Base-by-base conservation (phyloP, 2,888 invertebrate genomes). In the Atherix ibis region DNA sequence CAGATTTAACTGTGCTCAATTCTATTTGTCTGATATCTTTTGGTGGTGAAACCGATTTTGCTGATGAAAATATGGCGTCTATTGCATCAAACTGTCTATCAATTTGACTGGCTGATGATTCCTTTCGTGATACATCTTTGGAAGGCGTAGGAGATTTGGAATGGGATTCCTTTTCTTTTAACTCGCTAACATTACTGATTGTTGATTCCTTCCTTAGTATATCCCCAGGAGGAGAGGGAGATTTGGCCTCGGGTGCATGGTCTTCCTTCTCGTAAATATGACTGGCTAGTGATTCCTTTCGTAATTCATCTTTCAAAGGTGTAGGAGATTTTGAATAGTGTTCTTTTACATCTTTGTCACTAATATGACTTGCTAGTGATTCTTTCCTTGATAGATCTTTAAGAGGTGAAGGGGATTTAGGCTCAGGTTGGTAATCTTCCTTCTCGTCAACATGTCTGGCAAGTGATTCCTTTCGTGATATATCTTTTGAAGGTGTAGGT, bases 301-400 rank as follows among this genome's bases (percentile, higher is more conserved):
- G 27, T 12, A 35, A 32, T 13, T 22, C 27, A 8, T 32, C 19
- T 28, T 38, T 26, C n/a, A n/a, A 8, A 22, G 13, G 13, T 12
- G 26, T 10, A 15, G 26, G 6, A 9, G 42, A 30, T 25, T 40
- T 37, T n/a, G 27, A 31, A 10, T 44, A 43, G 17, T 36, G 32
- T 3, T 46, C 35, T 14, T 31, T 9, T n/a, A n/a, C 18, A 14
- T 17, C 18, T 14, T 32, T 24, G 13, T 34, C 34, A 18, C 16
- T 30, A 5, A 37, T 36, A 10, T 37, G 10, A 13, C 30, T 57
- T 2, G 53, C 54, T 40, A 56, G 56, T 9, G 58, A 60, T 36
- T 56, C 57, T 30, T 56, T 57, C 9, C 40, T 42, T 2, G 46
- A 43, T 4, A 46, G 17, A 2, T 15, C 24, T 24, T 31, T 5